Percentiles rank a stretch among this genome's conserved stretches.
Evolutionary conservation across 2,113 vertebrate genomes (phyloP).

Genomic region (Peucedramus taeniatus): DNA sequence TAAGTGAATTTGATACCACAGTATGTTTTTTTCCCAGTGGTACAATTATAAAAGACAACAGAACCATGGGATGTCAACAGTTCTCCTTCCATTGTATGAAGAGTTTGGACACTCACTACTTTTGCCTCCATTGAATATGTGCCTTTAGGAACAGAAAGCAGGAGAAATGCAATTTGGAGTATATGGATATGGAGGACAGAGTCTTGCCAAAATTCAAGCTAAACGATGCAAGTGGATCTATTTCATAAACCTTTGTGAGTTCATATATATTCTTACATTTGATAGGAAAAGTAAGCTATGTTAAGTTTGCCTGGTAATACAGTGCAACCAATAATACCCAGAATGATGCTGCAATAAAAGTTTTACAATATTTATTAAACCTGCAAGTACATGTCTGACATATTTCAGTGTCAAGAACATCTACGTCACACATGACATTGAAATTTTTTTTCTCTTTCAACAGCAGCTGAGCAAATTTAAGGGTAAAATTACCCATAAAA

Average conservation of each 20-base stretch:
- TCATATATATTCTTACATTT: neutral
- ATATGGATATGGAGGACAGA: neutral
- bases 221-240: neutral
- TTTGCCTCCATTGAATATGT: neutral
- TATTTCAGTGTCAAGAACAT: neutral
- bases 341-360: neutral
- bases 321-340: neutral
- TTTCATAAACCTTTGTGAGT: neutral
- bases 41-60: neutral
- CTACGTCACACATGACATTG: neutral
- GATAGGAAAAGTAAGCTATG: neutral
- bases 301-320: neutral
- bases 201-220: neutral
- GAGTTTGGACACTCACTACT: neutral
- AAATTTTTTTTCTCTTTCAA: neutral
- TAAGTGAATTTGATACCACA: conserved; percentile 7
- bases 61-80: neutral
- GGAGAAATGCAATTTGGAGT: neutral
- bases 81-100: neutral
- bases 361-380: neutral
- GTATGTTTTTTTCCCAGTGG: neutral
- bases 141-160: neutral
- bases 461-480: neutral
- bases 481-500: neutral
- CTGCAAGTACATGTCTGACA: neutral